Base-by-base conservation (phyloP, 2,797 vertebrate genomes). In the Parauchenoglanis punctatus region DNA sequence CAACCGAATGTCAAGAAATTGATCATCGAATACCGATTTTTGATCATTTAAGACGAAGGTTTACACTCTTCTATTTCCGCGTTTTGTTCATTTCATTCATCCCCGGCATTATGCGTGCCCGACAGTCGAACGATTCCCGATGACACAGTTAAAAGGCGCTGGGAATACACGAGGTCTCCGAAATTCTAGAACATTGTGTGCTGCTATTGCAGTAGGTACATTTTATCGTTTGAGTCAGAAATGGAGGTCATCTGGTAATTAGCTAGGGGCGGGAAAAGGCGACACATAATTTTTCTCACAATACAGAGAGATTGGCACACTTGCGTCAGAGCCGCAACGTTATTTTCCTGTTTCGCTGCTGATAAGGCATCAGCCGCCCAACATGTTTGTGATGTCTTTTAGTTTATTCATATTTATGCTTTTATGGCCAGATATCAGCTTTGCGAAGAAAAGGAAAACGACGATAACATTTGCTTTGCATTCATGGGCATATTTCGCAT, bases 291-390 rank as follows among this genome's bases (percentile, higher is more conserved):
- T 40, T 85, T 77, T 77, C 8, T 58, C 65, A 28, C 81, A 77
- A 78, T 84, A 63, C 73, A 25, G 81, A 68, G 59, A 56, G 81
- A 83, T 58, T 78, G 73, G 86, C 81, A 70, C 49, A 58, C 72
- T 58, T n/a, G 67, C 49, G 83, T 75, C 65, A 70, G 70, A 56
- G 81, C 81, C 25, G 28, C 81, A 70, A 23, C 56, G 49, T 68
- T 70, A 54, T 63, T 31, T 80, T 84, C 35, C 73, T 87, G 46
- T 84, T 78, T 17, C 40, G 4, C 28, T 58, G 86, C 59, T 44
- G 81, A 65, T 81, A 81, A 81, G 13, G 15, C 58, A 81, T 81
- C 80, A 63, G 80, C 15, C 35, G 5, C 44, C 25, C 31, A 81
- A 40, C 77, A 81, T 11, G 77, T 81, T 40, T 44, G 28, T 59